These are phyloP conservation scores for Drosophila seclusa DNA, from an alignment of 2,888 invertebrate species.

Conservation along the genomic window DNA sequence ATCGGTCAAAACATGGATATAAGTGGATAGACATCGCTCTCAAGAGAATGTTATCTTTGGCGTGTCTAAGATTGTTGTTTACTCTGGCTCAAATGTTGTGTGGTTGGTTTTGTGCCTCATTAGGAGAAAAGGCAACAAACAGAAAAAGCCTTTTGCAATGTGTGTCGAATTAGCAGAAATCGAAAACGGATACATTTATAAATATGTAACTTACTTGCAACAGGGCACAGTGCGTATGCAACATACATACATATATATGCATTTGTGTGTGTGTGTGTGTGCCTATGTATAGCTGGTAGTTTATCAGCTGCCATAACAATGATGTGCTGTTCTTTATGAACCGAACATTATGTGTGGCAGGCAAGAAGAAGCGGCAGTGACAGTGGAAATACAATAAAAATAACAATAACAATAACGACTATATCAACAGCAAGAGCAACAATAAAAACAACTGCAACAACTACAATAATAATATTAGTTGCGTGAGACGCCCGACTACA, in stretches of 20 bases:
- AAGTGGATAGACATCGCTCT: not conserved
- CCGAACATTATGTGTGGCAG: constrained; percentile 43
- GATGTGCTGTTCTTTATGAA: constrained; percentile 62
- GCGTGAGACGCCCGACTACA: constrained; percentile 45
- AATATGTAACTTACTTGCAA: constrained; percentile 6
- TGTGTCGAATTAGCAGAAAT: constrained; percentile 29
- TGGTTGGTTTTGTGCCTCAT: constrained; percentile 18
- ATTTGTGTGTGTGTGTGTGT: not conserved
- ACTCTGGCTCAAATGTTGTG: not conserved
- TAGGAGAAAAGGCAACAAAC: constrained; percentile 10
- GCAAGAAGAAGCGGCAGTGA: constrained; percentile 44
- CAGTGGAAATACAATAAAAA: constrained; percentile 52
- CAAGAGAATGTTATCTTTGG: not conserved
- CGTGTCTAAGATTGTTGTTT: not conserved
- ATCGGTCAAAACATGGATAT: not conserved
- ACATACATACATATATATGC: not conserved
- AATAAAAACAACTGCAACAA: constrained; percentile 10
- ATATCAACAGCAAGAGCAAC: constrained; percentile 23
- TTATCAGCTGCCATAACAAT: constrained; percentile 68
- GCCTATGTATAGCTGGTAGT: constrained; percentile 23
- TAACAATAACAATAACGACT: constrained; percentile 40
- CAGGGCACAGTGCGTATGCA: constrained; percentile 20
- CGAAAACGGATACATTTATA: constrained; percentile 21
- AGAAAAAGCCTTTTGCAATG: constrained; percentile 15
- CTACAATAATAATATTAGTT: constrained; percentile 47